A percentile compares a stretch with the other conserved stretches of the same genome.
Conservation (phyloP, 2,797 vertebrate genomes). For the Rhyacichthys aspro region DNA sequence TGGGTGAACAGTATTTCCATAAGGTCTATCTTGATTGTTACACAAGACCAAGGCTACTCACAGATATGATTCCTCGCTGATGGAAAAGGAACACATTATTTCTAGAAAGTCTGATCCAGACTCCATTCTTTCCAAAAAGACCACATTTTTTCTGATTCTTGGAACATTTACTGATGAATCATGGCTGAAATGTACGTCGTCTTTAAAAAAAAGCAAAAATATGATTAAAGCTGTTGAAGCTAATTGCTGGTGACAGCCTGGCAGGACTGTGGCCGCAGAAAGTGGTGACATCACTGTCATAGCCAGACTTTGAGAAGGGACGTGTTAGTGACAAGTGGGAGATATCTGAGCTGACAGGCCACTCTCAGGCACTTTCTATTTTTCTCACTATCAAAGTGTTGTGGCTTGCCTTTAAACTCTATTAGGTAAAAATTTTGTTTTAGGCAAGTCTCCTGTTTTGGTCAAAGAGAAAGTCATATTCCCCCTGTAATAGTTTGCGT, state of each 20-base stretch:
- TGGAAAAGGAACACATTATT: slow-evolving; percentile 73
- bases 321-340: slow-evolving; percentile 53
- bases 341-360: slow-evolving; percentile 64
- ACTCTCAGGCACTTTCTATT: slow-evolving; percentile 51
- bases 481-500: slow-evolving; percentile 17
- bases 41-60: slow-evolving; percentile 76
- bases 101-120: slow-evolving; percentile 66
- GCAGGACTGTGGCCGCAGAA: slow-evolving; percentile 43
- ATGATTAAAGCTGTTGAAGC: slow-evolving; percentile 38
- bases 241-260: slow-evolving; percentile 55
- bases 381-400: slow-evolving; percentile 36
- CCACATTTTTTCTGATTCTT: slow-evolving; percentile 53
- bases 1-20: slow-evolving; percentile 54
- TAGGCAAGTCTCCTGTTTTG: slow-evolving; percentile 22
- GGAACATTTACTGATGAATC: slow-evolving; percentile 47
- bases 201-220: slow-evolving; percentile 14
- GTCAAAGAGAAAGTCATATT: slow-evolving; percentile 20
- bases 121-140: slow-evolving; percentile 60
- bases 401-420: slow-evolving; percentile 34
- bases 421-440: slow-evolving; percentile 42
- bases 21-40: slow-evolving; percentile 68
- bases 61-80: slow-evolving; percentile 78
- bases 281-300: slow-evolving; percentile 63
- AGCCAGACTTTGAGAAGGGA: slow-evolving; percentile 50
- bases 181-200: slow-evolving; percentile 29